phyloP scores from a whole-genome alignment of 2,888 invertebrate genomes.

The Schrankia costaestrigalis region DNA sequence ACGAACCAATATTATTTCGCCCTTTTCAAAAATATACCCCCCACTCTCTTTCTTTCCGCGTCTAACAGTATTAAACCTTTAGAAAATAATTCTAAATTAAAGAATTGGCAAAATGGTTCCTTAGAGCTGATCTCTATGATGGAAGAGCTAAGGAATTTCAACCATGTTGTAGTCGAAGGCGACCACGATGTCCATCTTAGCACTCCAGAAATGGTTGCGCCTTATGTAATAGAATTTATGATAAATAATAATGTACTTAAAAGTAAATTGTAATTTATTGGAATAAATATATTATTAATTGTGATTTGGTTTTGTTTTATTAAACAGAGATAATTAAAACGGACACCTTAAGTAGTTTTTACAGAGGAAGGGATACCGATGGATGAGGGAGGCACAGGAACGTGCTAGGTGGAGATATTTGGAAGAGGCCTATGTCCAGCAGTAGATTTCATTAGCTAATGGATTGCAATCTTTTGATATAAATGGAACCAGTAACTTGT shows the following conservation, averaged over 20 bases:
- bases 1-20: conserved; percentile 46
- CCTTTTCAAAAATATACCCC: conserved; percentile 43
- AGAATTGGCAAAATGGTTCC: no score
- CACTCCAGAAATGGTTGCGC: conserved; percentile 73
- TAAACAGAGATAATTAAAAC: no score
- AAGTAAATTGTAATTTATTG: conserved; percentile 21
- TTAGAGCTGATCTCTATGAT: conserved; percentile 4
- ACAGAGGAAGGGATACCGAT: no score
- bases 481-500: neutral
- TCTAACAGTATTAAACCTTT: no score
- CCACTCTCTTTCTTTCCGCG: conserved; percentile 48
- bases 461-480: neutral
- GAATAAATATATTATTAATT: neutral
- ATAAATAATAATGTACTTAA: conserved; percentile 6
- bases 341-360: no score
- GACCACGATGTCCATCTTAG: conserved; percentile 83
- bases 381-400: no score
- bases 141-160: conserved; percentile 20
- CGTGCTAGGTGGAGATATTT: neutral
- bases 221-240: conserved; percentile 56
- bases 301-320: no score
- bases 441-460: neutral
- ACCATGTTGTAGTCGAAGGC: conserved; percentile 62
- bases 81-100: no score
- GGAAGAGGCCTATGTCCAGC: neutral